phyloP scores from a whole-genome alignment of 2,888 invertebrate genomes.

The Sminthurides aquaticus region DNA sequence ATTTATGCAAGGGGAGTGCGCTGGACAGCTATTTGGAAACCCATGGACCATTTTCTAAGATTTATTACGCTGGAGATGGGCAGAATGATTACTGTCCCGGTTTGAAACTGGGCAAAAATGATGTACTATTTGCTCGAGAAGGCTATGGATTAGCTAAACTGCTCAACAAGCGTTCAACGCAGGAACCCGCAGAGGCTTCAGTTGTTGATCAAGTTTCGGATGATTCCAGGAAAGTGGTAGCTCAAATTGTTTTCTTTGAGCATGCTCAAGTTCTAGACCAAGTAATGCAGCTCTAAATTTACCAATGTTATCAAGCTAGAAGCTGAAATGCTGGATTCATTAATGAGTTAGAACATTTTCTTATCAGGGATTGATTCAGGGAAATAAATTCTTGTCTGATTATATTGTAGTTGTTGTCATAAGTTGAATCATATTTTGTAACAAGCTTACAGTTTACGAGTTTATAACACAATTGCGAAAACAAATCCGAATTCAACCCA shows the following conservation, averaged over 20 bases:
- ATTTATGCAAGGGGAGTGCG: conserved; percentile 70
- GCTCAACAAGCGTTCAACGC: not conserved
- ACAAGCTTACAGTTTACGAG: too few species aligned
- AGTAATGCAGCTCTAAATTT: conserved; percentile 15
- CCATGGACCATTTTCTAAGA: conserved; percentile 52
- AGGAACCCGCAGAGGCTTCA: not conserved
- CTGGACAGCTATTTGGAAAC: conserved; percentile 58
- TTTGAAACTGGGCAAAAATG: conserved; percentile 54
- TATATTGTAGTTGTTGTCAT: too few species aligned
- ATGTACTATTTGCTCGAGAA: conserved; percentile 60
- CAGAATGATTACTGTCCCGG: conserved; percentile 70
- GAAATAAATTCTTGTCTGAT: too few species aligned
- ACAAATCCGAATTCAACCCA: too few species aligned
- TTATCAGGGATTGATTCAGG: too few species aligned
- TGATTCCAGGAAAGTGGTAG: conserved; percentile 44
- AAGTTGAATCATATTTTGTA: too few species aligned
- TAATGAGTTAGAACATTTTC: too few species aligned
- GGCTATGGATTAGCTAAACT: conserved; percentile 48
- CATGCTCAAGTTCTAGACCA: conserved; percentile 15
- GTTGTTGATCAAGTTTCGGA: not conserved
- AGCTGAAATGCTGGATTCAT: too few species aligned
- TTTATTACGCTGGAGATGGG: conserved; percentile 70
- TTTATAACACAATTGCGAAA: too few species aligned
- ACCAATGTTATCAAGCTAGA: too few species aligned
- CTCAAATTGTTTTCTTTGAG: conserved; percentile 44